phyloP scores from a whole-genome alignment of 2,888 invertebrate species.

The Pollenia angustigena region DNA sequence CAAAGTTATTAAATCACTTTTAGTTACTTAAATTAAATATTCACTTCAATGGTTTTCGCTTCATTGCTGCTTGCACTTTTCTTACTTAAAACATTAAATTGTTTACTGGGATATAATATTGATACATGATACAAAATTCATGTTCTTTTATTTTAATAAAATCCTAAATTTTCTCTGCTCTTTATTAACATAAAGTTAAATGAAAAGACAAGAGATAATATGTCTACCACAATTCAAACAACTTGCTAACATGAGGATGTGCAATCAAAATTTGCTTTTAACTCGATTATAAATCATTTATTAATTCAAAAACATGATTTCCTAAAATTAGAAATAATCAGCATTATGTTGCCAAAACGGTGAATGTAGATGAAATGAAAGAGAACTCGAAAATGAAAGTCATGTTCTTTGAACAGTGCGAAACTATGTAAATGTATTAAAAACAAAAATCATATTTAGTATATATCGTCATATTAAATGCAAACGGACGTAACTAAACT shows the following conservation, averaged over 20 bases:
- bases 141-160: neutral
- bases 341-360: neutral
- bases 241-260: neutral
- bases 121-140: neutral
- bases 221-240: neutral
- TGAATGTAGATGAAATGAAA: neutral
- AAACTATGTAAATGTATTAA: neutral
- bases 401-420: conserved; percentile 10
- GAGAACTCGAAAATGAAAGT: neutral
- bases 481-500: too few relatives aligned
- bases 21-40: too few relatives aligned
- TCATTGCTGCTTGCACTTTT: too few relatives aligned
- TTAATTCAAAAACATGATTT: neutral
- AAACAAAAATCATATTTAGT: conserved; percentile 15
- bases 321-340: neutral
- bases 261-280: conserved; percentile 5
- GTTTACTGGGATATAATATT: too few relatives aligned
- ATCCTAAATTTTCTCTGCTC: neutral
- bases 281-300: neutral
- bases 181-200: too few relatives aligned
- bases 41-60: too few relatives aligned
- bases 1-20: too few relatives aligned
- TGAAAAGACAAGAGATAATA: neutral
- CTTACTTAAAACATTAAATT: too few relatives aligned
- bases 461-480: too few relatives aligned